Conservation (phyloP, 2,113 vertebrate genomes). For the Colaptes auratus region DNA sequence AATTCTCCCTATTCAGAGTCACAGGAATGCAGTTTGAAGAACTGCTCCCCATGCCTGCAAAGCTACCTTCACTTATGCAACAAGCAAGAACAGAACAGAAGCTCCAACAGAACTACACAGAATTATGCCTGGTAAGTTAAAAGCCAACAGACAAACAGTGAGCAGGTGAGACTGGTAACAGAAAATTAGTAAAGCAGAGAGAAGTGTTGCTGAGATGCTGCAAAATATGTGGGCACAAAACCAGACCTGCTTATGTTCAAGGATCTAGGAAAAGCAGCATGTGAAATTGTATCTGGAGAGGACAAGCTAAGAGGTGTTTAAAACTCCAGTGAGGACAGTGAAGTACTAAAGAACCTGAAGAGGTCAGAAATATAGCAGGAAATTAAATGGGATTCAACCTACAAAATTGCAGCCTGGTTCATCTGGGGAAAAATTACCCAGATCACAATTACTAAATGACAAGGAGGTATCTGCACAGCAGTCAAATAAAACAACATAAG, state of each 20-base stretch:
- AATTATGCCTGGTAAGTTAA: not conserved
- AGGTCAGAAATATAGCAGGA: conserved; percentile 30
- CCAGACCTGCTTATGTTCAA: not conserved
- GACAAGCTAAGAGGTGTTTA: not conserved
- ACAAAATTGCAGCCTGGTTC: not conserved
- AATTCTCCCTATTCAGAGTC: not conserved
- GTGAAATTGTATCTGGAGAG: not conserved
- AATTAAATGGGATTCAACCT: conserved; percentile 16
- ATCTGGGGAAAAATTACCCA: conserved; percentile 15
- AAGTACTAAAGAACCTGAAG: not conserved
- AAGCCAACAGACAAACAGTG: not conserved
- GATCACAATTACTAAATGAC: not conserved
- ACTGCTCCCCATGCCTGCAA: not conserved
- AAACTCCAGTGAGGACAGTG: not conserved
- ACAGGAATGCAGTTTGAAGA: not conserved
- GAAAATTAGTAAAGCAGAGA: not conserved
- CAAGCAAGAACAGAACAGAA: not conserved
- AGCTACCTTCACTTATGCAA: not conserved
- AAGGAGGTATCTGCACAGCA: not conserved
- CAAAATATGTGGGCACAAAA: not conserved
- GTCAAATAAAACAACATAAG: not conserved
- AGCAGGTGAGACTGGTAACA: not conserved
- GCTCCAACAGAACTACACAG: not conserved
- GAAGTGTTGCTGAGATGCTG: not conserved
- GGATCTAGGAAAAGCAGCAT: not conserved